phyloP scores from a whole-genome alignment of 30 jellyfish, hydroid and myxozoan genomes.

The Aurelia sp. region DNA sequence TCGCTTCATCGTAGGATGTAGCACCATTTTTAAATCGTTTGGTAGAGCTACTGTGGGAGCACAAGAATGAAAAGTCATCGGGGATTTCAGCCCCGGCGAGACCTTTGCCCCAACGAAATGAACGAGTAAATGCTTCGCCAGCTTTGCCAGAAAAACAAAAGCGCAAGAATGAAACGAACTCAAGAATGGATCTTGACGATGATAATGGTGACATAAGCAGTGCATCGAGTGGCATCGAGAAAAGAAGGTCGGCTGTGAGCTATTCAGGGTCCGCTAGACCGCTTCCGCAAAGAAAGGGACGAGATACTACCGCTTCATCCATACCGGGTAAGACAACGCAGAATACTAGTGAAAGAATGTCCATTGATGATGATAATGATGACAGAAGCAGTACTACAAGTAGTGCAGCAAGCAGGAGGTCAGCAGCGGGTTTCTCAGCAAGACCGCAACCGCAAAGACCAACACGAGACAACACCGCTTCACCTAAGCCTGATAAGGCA shows the following conservation, averaged over 20 bases:
- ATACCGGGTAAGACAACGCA: slow-evolving; percentile 4
- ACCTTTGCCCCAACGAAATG: slow-evolving; percentile 18
- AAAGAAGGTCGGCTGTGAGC: too few species aligned
- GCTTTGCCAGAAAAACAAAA: too few species aligned
- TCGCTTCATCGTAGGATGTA: slow-evolving; percentile 20
- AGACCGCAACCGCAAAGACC: too few species aligned
- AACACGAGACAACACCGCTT: too few species aligned
- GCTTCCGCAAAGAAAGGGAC: slow-evolving; percentile 1
- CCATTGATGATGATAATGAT: slow-evolving; percentile 40
- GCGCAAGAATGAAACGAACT: too few species aligned
- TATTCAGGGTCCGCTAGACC: slow-evolving; percentile 6
- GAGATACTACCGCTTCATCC: slow-evolving; percentile 12
- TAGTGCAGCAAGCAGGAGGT: slow-evolving; percentile 26
- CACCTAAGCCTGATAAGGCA: background rate
- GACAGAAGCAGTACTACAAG: slow-evolving; percentile 31
- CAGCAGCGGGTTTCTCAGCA: slow-evolving; percentile 3
- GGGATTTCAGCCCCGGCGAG: slow-evolving; percentile 29
- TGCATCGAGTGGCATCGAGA: too few species aligned
- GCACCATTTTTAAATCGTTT: slow-evolving; percentile 79
- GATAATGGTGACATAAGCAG: too few species aligned
- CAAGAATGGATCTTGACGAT: too few species aligned
- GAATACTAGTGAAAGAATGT: slow-evolving; percentile 12
- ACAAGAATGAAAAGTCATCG: slow-evolving; percentile 78
- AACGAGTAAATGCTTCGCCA: background rate
- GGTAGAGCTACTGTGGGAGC: slow-evolving; percentile 89